Percentiles rank a stretch among this genome's conserved stretches.
Evolutionary conservation across 1,140 invertebrate genomes (phyloP).

Genomic region (Drosophila yakuba): DNA sequence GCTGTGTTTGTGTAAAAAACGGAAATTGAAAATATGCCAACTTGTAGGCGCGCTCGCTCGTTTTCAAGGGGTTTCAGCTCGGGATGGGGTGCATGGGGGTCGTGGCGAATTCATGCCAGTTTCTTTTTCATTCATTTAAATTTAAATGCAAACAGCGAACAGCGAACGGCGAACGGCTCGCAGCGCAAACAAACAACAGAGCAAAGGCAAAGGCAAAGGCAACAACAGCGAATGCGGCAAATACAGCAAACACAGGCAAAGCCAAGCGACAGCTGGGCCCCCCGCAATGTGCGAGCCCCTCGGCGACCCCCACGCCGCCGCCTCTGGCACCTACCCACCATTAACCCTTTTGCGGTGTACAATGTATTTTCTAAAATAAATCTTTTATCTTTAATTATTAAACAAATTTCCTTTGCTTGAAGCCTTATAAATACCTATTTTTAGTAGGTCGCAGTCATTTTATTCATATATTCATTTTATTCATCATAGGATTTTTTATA

Average conservation of each 20-base stretch:
- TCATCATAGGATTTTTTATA: not conserved
- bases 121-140: conserved; percentile 82
- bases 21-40: conserved; percentile 85
- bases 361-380: not conserved
- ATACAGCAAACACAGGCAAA: conserved; percentile 22
- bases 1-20: conserved; percentile 72
- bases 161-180: conserved; percentile 60
- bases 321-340: conserved; percentile 11
- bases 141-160: conserved; percentile 74
- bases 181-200: conserved; percentile 55
- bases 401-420: not conserved
- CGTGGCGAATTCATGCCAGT: conserved; percentile 77
- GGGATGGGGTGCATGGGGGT: conserved; percentile 27
- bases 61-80: conserved; percentile 24
- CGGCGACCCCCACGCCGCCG: conserved; percentile 6
- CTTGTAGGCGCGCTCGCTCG: conserved; percentile 83
- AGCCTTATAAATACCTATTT: too few relatives aligned
- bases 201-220: conserved; percentile 25
- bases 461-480: too few relatives aligned
- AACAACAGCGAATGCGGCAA: conserved; percentile 24
- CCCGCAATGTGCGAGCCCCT: conserved; percentile 43
- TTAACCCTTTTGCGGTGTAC: conserved; percentile 14
- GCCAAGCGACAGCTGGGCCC: conserved; percentile 41
- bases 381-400: not conserved
- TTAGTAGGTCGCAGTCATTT: too few relatives aligned